Evolutionary conservation across 2,113 vertebrate genomes (phyloP), one percentile per base, ranked within the genome.

Genomic region (Lepus europaeus): DNA sequence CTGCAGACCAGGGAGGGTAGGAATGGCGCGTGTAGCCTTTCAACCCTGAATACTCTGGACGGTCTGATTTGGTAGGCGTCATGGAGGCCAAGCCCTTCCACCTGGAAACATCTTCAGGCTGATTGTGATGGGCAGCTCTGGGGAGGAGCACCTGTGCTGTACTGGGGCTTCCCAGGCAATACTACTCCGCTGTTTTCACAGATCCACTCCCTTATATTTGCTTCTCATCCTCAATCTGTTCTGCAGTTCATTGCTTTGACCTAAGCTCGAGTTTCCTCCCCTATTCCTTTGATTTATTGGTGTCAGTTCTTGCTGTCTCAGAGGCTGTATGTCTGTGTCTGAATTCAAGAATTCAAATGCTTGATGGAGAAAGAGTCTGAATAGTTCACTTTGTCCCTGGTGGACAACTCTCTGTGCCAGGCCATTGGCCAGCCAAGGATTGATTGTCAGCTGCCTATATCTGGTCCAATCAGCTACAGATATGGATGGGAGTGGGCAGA

Each of bases 261-360:
- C 11, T 23, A 6, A 73, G 20, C 16, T 20, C 90, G 25, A 13
- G 8, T 83, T 84, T 56, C 17, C 51, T 74, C 74, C 39, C 66
- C 73, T 31, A 16, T 76, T 78, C 20, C 59, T 89, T 69, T 78
- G 86, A 80, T 63, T 73, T 69, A 78, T 56, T 87, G 76, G 45
- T 23, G 25, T 77, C 70, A 6, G 8, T 78, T 45, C 69, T 84
- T 51, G 87, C 81, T 23, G 13, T 81, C 45, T 81, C 45, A 20
- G 2, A 17, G 3, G 23, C 22, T 61, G 39, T 39, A 5, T 29
- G 51, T 31, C 51, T 31, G 16, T 25, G 36, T 66, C 20, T 64
- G 76, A 81, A 70, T 89, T 66, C 79, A 85, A 68, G 76, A 81
- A 70, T 89, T 66, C 79, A 85, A 68, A 78, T 82, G 64, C 39